These are phyloP conservation scores for Mimas tiliae DNA, from an alignment of 2,888 invertebrate species.

Conservation along the genomic window DNA sequence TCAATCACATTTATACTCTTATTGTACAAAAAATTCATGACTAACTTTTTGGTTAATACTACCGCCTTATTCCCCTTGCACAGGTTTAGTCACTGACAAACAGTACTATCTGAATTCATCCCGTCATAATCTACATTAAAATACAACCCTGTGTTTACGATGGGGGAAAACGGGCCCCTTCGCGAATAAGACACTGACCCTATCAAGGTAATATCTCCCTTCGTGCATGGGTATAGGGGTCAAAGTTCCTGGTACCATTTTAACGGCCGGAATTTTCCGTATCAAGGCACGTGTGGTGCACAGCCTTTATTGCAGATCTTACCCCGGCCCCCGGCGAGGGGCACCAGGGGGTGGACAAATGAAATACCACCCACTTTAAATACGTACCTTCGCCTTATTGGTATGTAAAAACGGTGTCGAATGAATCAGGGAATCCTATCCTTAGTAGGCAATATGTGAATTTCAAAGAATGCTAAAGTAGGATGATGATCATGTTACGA, in stretches of 20 bases:
- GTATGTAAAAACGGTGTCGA: slow-evolving; percentile 57
- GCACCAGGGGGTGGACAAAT: slow-evolving; percentile 40
- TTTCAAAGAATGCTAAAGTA: background rate
- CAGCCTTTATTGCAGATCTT: slow-evolving; percentile 76
- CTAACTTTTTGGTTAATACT: background rate
- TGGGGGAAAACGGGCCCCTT: slow-evolving; percentile 74
- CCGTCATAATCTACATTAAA: slow-evolving; percentile 58
- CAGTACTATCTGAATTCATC: slow-evolving; percentile 13
- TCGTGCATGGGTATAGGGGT: slow-evolving; percentile 12
- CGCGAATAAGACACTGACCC: slow-evolving; percentile 59
- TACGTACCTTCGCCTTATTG: slow-evolving; percentile 64
- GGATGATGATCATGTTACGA: background rate
- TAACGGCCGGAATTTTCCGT: slow-evolving; percentile 68
- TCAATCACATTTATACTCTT: no score
- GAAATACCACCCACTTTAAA: slow-evolving; percentile 77
- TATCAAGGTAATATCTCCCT: slow-evolving; percentile 47
- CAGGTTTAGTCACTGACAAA: slow-evolving; percentile 6
- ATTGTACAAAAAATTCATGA: no score
- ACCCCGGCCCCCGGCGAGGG: slow-evolving; percentile 57
- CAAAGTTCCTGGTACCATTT: slow-evolving; percentile 1
- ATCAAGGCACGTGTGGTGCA: slow-evolving; percentile 79
- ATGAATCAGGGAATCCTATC: background rate
- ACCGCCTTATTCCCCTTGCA: background rate
- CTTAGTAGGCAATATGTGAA: background rate
- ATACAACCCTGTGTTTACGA: slow-evolving; percentile 75